A percentile compares a stretch with the other conserved stretches of the same genome.
Evolutionary conservation across 2,113 vertebrate species (phyloP).

Genomic region (Chloebia gouldiae): DNA sequence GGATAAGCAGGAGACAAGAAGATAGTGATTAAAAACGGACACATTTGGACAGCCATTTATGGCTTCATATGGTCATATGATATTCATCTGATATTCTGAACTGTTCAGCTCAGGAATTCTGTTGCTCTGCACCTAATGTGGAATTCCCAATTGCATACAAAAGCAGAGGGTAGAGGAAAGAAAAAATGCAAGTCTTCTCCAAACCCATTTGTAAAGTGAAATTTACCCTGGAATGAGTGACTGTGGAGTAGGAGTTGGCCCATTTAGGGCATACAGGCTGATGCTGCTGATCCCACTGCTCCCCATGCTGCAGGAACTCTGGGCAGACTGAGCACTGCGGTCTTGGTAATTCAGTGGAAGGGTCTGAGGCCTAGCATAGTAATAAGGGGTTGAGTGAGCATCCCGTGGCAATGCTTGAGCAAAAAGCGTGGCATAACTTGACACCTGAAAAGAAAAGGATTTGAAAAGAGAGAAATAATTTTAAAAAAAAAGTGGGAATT

Average conservation of each 20-base stretch:
- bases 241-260: slow-evolving; percentile 84
- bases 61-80: not conserved
- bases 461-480: not conserved
- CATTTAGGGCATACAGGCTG: slow-evolving; percentile 83
- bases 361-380: slow-evolving; percentile 91
- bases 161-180: fast-evolving
- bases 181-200: not conserved
- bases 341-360: slow-evolving; percentile 90
- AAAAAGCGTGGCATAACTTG: slow-evolving; percentile 86
- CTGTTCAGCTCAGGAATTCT: not conserved
- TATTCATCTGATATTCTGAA: not conserved
- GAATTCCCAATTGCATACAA: not conserved
- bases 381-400: slow-evolving; percentile 95
- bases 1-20: not conserved
- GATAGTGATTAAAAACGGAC: not conserved
- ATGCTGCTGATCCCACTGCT: slow-evolving; percentile 94
- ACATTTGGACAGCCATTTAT: not conserved
- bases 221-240: slow-evolving; percentile 86
- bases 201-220: not conserved
- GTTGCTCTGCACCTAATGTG: not conserved
- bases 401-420: slow-evolving; percentile 93
- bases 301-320: slow-evolving; percentile 82
- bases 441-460: slow-evolving; percentile 76
- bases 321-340: slow-evolving; percentile 74
- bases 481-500: not conserved